phyloP scores from a whole-genome alignment of 2,797 vertebrate species.

The Pseudochirops corinnae region DNA sequence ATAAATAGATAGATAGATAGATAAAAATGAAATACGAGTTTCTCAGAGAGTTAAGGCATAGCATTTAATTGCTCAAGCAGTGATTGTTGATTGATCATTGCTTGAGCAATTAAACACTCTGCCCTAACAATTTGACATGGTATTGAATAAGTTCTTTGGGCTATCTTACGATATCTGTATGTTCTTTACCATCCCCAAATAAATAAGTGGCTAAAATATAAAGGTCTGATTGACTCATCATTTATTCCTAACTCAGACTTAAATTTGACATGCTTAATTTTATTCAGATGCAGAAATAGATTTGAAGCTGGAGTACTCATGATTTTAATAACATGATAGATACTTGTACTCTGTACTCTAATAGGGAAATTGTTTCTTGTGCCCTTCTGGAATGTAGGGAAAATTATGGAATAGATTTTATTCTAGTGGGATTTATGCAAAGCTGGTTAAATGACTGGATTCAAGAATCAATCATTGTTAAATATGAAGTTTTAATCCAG shows the following conservation, averaged over 20 bases:
- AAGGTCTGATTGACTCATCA: not conserved
- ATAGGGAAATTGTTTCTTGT: not conserved
- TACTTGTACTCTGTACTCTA: not conserved
- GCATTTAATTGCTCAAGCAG: not conserved
- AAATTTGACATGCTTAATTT: conserved; percentile 55
- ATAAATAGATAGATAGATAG: no score
- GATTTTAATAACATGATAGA: not conserved
- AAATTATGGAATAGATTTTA: not conserved
- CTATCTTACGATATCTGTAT: not conserved
- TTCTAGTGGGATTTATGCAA: not conserved
- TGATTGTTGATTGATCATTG: not conserved
- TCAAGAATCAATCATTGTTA: not conserved
- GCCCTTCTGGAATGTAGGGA: not conserved
- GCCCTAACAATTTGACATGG: not conserved
- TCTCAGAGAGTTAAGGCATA: not conserved
- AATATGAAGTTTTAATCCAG: not conserved
- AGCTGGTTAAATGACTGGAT: not conserved
- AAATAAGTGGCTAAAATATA: not conserved
- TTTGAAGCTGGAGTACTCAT: conserved; percentile 34
- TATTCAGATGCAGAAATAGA: conserved; percentile 40
- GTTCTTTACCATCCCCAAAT: not conserved
- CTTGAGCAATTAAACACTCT: not conserved
- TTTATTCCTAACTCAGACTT: conserved; percentile 6
- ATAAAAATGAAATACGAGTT: not conserved
- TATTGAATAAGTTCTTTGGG: not conserved